phyloP scores from a whole-genome alignment of 1,140 invertebrate genomes.

The Eciton burchellii region DNA sequence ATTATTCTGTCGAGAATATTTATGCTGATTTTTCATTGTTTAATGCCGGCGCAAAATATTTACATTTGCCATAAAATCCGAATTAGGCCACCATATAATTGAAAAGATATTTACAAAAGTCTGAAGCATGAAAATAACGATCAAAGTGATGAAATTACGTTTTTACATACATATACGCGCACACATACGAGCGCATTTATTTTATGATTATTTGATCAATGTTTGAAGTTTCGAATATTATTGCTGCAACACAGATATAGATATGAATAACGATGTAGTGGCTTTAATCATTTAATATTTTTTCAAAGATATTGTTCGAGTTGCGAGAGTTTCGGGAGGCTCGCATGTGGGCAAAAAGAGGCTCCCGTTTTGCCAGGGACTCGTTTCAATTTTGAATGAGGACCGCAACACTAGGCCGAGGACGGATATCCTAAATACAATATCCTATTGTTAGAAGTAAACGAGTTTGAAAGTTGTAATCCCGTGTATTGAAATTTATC shows the following conservation, averaged over 20 bases:
- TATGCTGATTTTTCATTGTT: no score
- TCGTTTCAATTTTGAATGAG: constrained; percentile 67
- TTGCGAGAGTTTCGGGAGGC: not conserved
- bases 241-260: not conserved
- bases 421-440: constrained; percentile 43
- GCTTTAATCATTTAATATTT: constrained; percentile 6
- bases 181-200: no score
- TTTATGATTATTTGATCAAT: not conserved
- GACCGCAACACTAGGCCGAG: constrained; percentile 1
- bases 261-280: not conserved
- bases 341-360: not conserved
- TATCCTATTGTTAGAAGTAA: constrained; percentile 37
- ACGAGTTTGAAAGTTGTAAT: constrained; percentile 57
- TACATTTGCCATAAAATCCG: not conserved
- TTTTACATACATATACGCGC: no score
- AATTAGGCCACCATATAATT: not conserved
- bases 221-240: not conserved
- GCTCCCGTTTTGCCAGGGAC: not conserved
- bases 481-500: constrained; percentile 55
- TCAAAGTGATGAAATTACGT: not conserved
- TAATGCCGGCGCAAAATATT: not conserved
- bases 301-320: not conserved
- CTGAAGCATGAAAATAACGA: not conserved
- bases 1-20: no score
- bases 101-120: not conserved